Conservation (phyloP, 2,888 invertebrate genomes). For the Salpingus planirostris region DNA sequence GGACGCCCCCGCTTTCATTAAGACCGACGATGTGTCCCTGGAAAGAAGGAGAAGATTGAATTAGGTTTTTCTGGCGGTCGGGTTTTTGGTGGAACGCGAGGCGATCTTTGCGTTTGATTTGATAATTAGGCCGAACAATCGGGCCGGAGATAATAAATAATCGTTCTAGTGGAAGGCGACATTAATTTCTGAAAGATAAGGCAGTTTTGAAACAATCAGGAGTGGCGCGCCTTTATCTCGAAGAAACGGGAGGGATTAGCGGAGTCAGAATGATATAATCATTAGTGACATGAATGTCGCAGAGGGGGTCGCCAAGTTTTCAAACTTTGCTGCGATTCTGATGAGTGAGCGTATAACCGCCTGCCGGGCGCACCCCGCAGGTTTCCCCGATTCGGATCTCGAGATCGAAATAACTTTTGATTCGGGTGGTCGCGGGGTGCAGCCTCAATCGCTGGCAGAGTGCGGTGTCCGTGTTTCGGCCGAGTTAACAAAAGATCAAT, state of each 20-base stretch:
- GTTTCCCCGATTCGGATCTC: conserved; percentile 13
- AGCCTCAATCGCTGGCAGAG: too few relatives aligned
- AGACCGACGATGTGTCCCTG: conserved; percentile 58
- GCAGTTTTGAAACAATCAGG: conserved; percentile 14
- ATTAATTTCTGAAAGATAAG: conserved; percentile 12
- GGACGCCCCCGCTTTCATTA: conserved; percentile 57
- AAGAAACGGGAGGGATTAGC: conserved; percentile 23
- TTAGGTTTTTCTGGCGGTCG: background rate
- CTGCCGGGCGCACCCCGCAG: conserved; percentile 24
- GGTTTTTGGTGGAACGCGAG: too few relatives aligned
- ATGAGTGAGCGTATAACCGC: conserved; percentile 36
- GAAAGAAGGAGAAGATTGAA: conserved; percentile 19
- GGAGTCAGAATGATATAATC: conserved; percentile 30
- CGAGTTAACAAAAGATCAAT: too few relatives aligned
- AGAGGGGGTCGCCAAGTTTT: conserved; percentile 30
- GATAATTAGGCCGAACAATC: too few relatives aligned
- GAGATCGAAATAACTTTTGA: too few relatives aligned
- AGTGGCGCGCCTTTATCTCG: conserved; percentile 11
- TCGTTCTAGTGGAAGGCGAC: conserved; percentile 10
- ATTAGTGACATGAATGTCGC: conserved; percentile 31
- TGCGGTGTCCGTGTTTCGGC: too few relatives aligned
- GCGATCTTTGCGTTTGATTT: too few relatives aligned
- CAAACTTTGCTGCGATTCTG: conserved; percentile 31
- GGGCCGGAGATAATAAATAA: conserved; percentile 8
- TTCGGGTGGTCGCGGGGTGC: too few relatives aligned